Evolutionary conservation across 2,888 invertebrate species (phyloP), one percentile per base, ranked within the genome.

Genomic region (Xestia xanthographa): DNA sequence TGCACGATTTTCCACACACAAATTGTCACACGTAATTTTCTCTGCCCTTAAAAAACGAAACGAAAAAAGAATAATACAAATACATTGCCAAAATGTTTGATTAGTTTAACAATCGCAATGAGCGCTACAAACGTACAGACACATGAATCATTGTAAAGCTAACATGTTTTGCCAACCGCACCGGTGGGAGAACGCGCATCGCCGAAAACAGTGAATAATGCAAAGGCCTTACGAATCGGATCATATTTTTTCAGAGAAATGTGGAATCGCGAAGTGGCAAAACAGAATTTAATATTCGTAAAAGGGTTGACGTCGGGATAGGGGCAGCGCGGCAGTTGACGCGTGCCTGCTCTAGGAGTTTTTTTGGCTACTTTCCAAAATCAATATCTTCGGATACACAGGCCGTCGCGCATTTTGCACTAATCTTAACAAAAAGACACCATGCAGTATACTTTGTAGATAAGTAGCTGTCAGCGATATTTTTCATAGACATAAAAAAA

Each of bases 251-350:
- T 94, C 92, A 91, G 89, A 92, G 92, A 92, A 93, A 95, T 95
- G 95, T 95, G 93, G 94, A 95, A 93, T 95, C 94, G 95, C 94
- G 93, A 96, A 96, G 95, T 96, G 95, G 95, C 96, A 96, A 96
- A 96, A 96, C 96, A 96, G 95, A 96, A 96, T 96, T 96, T 96
- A 96, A 96, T 96, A 96, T 96, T 96, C 95, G 96, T 96, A 94
- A 96, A 96, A 96, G 96, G 96, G 96, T 96, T 96, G 95, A 96
- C 93, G 94, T 92, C 93, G 94, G 93, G 93, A 93, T 93, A 94
- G 95, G 94, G 93, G 93, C 95, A 95, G 94, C 94, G 94, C 93
- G 94, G 94, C 93, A 94, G 95, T 96, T 96, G 95, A 96, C 96
- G 96, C 96, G 95, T 95, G 95, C 94, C 93, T 93, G 92, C 93